Evolutionary conservation across 2,113 vertebrate species (phyloP).

Genomic region (Rynchops niger): DNA sequence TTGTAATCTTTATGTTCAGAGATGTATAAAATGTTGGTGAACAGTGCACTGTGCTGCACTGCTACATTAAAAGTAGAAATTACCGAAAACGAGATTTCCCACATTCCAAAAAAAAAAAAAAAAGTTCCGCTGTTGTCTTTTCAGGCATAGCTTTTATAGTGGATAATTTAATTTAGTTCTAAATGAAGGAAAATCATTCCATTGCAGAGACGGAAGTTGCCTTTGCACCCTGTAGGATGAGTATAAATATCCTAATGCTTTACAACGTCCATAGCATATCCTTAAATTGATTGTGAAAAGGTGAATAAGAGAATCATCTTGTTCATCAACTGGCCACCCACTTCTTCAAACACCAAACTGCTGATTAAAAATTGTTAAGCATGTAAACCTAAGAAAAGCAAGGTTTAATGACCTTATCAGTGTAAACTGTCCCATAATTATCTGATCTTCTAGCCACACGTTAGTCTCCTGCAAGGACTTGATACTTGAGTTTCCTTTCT

Average conservation of each 20-base stretch:
- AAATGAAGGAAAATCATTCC: neutral
- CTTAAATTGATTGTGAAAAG: conserved; percentile 7
- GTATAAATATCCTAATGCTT: neutral
- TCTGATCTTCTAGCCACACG: conserved; percentile 24
- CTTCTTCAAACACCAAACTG: conserved; percentile 3
- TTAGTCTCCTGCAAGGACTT: conserved; percentile 15
- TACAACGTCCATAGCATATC: neutral
- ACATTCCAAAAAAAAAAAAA: neutral
- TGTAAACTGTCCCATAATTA: conserved; percentile 27
- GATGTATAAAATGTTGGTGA: neutral
- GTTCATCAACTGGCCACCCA: neutral
- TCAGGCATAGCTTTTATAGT: neutral
- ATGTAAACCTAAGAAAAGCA: neutral
- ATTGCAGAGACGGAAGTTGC: neutral
- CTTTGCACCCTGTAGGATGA: neutral
- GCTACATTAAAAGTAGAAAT: neutral
- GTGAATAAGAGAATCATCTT: neutral
- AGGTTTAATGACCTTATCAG: conserved; percentile 48
- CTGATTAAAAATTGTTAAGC: neutral
- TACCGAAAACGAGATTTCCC: neutral
- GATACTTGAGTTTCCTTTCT: conserved; percentile 48
- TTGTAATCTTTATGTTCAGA: neutral
- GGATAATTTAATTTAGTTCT: neutral
- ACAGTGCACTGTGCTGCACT: neutral
- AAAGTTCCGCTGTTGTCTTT: neutral